Percentiles rank a stretch among this genome's conserved stretches.
Conservation (phyloP, 2,797 vertebrate species). For the Brachyrhaphis roseni region DNA sequence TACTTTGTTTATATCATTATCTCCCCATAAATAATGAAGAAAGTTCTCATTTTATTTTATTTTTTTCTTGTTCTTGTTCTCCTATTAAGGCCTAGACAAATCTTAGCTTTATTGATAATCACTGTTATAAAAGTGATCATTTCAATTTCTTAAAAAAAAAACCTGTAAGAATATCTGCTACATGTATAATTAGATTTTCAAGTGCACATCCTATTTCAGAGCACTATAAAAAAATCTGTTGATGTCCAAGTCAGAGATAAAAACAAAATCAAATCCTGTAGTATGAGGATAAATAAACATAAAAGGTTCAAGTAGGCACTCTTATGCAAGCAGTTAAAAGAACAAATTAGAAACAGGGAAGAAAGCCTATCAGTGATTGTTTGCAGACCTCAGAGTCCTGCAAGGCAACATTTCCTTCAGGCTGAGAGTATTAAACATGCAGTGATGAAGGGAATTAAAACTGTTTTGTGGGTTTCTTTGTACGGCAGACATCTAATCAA, state of each 20-base stretch:
- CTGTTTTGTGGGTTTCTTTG: slow-evolving; percentile 29
- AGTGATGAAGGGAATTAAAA: slow-evolving; percentile 19
- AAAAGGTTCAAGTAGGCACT: neutral
- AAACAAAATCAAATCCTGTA: neutral
- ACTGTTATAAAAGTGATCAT: neutral
- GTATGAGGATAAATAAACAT: neutral
- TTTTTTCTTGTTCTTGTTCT: neutral
- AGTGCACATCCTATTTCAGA: neutral
- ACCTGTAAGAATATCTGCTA: neutral
- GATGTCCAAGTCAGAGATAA: neutral
- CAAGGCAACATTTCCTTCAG: neutral
- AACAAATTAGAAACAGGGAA: neutral
- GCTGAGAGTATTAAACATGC: slow-evolving; percentile 3
- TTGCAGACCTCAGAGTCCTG: neutral
- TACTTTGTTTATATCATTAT: slow-evolving; percentile 36
- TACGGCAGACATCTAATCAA: slow-evolving; percentile 47
- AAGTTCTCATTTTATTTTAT: neutral
- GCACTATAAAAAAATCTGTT: neutral
- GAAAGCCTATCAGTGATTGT: neutral
- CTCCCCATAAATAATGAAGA: slow-evolving; percentile 12
- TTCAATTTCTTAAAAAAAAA: neutral
- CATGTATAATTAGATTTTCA: neutral
- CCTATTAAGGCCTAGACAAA: neutral
- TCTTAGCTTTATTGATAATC: neutral
- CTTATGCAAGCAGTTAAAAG: neutral